Percentiles rank a stretch among this genome's conserved stretches.
These are phyloP conservation scores for Drosophila tristis DNA, from an alignment of 1,140 invertebrate species.

Conservation along the genomic window DNA sequence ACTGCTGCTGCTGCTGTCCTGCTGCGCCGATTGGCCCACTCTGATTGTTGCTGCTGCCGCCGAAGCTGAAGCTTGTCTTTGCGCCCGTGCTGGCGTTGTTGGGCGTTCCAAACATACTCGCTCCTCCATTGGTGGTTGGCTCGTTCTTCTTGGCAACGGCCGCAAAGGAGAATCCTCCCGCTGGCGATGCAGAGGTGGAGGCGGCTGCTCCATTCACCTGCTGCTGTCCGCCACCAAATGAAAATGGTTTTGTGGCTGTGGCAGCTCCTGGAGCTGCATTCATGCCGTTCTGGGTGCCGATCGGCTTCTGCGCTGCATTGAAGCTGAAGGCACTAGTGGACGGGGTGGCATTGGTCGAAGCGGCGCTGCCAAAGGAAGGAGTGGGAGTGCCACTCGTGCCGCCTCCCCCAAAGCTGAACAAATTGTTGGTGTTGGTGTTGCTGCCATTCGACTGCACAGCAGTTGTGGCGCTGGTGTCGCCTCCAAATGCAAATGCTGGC, in stretches of 20 bases:
- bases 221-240: conserved; percentile 24
- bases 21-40: background rate
- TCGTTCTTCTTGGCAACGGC: conserved; percentile 14
- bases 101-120: conserved; percentile 22
- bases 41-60: conserved; percentile 5
- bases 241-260: conserved; percentile 29
- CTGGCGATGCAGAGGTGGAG: background rate
- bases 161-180: conserved; percentile 29
- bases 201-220: background rate
- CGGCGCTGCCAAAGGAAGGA: conserved; percentile 19
- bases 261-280: conserved; percentile 4
- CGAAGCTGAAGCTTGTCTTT: conserved; percentile 24
- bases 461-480: conserved; percentile 1
- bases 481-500: conserved; percentile 37
- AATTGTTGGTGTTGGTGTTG: conserved; percentile 17
- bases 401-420: conserved; percentile 48
- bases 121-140: background rate
- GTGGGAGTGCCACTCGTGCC: conserved; percentile 9
- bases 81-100: conserved; percentile 10
- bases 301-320: conserved; percentile 4
- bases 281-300: background rate
- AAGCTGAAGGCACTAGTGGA: conserved; percentile 44
- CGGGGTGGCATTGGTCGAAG: background rate
- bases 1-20: background rate
- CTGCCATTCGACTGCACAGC: conserved; percentile 2